These are phyloP conservation scores for Thecophora atra DNA, from an alignment of 2,888 invertebrate genomes.

Conservation along the genomic window DNA sequence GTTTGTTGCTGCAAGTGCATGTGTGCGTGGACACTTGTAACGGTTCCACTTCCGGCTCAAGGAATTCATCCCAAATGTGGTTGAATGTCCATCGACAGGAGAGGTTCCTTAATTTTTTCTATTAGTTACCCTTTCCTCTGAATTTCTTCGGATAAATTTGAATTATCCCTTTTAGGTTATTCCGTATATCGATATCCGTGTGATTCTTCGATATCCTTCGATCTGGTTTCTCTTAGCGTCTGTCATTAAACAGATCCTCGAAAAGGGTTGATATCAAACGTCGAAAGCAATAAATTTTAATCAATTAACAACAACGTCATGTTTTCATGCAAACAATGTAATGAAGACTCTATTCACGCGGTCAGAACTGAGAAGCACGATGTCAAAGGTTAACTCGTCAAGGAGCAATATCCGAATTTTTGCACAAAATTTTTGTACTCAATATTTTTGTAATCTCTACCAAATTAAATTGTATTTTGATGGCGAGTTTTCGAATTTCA, in stretches of 20 bases:
- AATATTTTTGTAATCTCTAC: not conserved
- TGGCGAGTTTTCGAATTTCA: not conserved
- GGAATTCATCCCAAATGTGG: no score
- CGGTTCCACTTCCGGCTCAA: no score
- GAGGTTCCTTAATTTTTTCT: no score
- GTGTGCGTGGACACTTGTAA: not conserved
- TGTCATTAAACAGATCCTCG: not conserved
- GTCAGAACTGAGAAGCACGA: not conserved
- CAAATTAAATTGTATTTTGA: not conserved
- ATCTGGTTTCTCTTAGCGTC: not conserved
- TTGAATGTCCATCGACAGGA: no score
- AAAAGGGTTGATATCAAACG: not conserved
- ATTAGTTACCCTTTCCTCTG: no score
- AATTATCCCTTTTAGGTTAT: no score
- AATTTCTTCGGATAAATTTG: no score
- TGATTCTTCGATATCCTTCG: no score
- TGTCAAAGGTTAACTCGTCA: not conserved
- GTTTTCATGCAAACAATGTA: not conserved
- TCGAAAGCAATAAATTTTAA: conserved; percentile 12
- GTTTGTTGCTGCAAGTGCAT: conserved; percentile 29
- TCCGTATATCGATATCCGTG: no score
- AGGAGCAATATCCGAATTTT: not conserved
- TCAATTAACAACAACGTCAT: conserved; percentile 3
- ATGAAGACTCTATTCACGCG: no score
- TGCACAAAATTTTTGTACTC: not conserved